Percentiles rank a stretch among this genome's conserved stretches.
phyloP scores from a whole-genome alignment of 1,140 invertebrate species.

The Caerostris darwini region DNA sequence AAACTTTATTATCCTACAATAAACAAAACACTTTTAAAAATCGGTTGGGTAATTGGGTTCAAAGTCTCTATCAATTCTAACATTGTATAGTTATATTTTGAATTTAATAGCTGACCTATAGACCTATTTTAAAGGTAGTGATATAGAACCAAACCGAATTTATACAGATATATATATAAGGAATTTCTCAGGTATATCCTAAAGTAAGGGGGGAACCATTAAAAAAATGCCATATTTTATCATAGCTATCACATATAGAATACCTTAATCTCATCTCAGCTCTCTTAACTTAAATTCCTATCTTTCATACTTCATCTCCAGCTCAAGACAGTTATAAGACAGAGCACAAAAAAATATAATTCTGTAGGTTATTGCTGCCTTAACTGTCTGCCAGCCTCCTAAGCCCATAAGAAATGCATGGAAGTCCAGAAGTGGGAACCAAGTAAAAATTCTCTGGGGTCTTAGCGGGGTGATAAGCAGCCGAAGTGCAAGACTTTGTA shows the following conservation, averaged over 20 bases:
- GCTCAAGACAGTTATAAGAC: not conserved
- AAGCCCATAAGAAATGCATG: conserved; percentile 25
- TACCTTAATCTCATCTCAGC: not conserved
- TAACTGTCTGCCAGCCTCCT: not conserved
- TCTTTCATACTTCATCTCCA: not conserved
- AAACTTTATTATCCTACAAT: no score
- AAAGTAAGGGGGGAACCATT: not conserved
- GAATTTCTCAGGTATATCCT: no score
- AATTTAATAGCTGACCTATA: no score
- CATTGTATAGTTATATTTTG: no score
- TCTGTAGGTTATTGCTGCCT: not conserved
- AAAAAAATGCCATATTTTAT: not conserved
- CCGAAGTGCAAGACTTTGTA: not conserved
- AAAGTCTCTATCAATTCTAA: no score
- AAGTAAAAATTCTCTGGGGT: not conserved
- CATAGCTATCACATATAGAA: not conserved
- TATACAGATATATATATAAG: no score
- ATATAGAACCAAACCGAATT: no score
- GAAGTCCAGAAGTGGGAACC: not conserved
- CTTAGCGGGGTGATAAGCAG: not conserved
- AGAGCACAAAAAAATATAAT: not conserved
- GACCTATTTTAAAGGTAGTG: no score
- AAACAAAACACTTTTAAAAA: no score
- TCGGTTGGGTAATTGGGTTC: no score
- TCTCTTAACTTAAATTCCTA: not conserved